phyloP scores from a whole-genome alignment of 1,140 invertebrate genomes.

The Drosophila sp. region DNA sequence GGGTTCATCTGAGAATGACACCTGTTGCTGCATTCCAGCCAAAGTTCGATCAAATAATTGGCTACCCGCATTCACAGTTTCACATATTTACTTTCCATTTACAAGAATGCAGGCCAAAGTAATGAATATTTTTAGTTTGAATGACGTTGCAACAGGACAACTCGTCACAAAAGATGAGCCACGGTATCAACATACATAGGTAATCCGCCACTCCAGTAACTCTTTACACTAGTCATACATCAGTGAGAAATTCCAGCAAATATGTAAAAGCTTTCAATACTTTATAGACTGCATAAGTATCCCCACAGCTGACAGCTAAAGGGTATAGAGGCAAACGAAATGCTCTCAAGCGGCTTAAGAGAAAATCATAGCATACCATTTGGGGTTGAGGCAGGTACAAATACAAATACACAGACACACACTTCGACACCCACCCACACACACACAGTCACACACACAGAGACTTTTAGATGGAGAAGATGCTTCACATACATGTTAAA shows the following conservation, averaged over 20 bases:
- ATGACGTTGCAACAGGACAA: too few species aligned
- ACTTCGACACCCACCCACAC: neutral
- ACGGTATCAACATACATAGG: too few species aligned
- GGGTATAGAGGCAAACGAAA: neutral
- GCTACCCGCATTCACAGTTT: too few species aligned
- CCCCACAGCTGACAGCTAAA: neutral
- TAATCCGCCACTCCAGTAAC: too few species aligned
- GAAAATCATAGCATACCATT: constrained; percentile 6
- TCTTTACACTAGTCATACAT: neutral
- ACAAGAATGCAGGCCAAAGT: too few species aligned
- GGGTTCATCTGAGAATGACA: too few species aligned
- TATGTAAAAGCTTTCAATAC: neutral
- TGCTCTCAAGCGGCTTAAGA: constrained; percentile 1
- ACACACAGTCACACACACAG: too few species aligned
- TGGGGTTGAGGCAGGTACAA: neutral
- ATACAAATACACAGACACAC: neutral
- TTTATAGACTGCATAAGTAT: neutral
- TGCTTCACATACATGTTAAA: constrained; percentile 11
- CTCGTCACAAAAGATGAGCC: too few species aligned
- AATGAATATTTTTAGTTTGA: too few species aligned
- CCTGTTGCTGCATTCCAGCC: too few species aligned
- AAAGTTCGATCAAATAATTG: too few species aligned
- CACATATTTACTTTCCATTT: too few species aligned
- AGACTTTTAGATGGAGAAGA: neutral
- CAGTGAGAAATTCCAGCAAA: neutral